Evolutionary conservation across 2,797 vertebrate species (phyloP).

Genomic region (Astyanax mexicanus): DNA sequence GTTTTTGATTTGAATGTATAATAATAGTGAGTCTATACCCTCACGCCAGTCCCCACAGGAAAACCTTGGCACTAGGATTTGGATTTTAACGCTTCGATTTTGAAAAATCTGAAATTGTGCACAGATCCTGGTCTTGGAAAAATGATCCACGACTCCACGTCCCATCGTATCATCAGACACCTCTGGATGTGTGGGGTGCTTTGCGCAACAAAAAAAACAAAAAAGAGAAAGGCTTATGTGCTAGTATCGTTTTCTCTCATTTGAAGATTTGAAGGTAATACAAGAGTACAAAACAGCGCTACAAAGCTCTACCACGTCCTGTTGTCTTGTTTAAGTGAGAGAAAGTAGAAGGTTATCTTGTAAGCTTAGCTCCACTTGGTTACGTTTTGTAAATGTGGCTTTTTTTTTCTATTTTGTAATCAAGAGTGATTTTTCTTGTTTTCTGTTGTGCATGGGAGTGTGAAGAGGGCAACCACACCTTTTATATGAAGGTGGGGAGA

Average conservation of each 20-base stretch:
- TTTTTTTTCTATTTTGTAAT: conserved; percentile 63
- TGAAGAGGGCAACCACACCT: conserved; percentile 64
- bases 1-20: conserved; percentile 81
- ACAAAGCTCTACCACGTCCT: conserved; percentile 61
- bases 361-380: conserved; percentile 79
- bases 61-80: conserved; percentile 95
- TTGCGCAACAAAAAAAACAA: conserved; percentile 51
- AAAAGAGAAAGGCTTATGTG: conserved; percentile 70
- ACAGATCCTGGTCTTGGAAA: conserved; percentile 79
- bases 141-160: conserved; percentile 56
- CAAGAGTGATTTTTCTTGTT: conserved; percentile 64
- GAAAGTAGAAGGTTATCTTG: conserved; percentile 75
- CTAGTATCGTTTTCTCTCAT: conserved; percentile 67
- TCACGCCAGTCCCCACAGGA: conserved; percentile 66
- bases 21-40: conserved; percentile 76
- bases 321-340: conserved; percentile 52
- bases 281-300: conserved; percentile 56
- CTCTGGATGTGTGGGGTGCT: conserved; percentile 28
- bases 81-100: conserved; percentile 78
- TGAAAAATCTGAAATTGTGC: conserved; percentile 75
- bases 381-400: conserved; percentile 59
- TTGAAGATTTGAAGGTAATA: conserved; percentile 56
- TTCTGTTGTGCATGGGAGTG: conserved; percentile 81
- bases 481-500: conserved; percentile 56
- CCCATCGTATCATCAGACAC: conserved; percentile 40